These are phyloP conservation scores for Fregata magnificens DNA, from an alignment of 2,113 vertebrate genomes.

Conservation along the genomic window DNA sequence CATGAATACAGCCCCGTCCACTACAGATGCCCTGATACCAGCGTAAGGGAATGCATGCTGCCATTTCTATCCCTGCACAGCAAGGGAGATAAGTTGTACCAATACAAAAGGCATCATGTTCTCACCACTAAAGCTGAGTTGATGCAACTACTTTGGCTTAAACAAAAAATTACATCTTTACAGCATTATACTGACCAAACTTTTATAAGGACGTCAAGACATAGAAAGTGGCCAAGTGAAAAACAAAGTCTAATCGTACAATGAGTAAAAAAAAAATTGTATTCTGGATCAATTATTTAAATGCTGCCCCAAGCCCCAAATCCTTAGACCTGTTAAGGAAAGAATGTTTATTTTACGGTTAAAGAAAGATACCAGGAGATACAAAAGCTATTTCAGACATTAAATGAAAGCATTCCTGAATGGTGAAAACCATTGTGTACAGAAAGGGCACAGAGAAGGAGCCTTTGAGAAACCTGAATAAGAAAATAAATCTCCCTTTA, in stretches of 20 bases:
- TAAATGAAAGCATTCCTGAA: slow-evolving; percentile 57
- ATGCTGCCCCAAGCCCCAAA: not conserved
- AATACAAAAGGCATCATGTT: not conserved
- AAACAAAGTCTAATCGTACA: not conserved
- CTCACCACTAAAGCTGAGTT: not conserved
- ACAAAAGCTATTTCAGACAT: slow-evolving; percentile 27
- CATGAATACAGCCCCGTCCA: not conserved
- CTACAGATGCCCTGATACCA: not conserved
- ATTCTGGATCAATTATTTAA: not conserved
- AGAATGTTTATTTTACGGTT: not conserved
- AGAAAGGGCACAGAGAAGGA: slow-evolving; percentile 5
- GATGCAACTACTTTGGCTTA: not conserved
- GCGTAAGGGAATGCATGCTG: not conserved
- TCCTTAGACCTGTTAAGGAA: not conserved
- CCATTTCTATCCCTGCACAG: not conserved
- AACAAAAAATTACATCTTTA: not conserved
- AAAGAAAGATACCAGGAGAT: not conserved
- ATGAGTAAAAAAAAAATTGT: not conserved
- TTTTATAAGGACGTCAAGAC: not conserved
- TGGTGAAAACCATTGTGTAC: slow-evolving; percentile 10
- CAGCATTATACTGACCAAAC: not conserved
- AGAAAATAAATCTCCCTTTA: slow-evolving; percentile 60
- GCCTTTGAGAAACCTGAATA: slow-evolving; percentile 47
- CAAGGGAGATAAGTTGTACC: not conserved
- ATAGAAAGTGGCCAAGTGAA: not conserved